These are phyloP conservation scores for Enhydra lutris DNA, from an alignment of 2,113 vertebrate genomes.

Conservation along the genomic window DNA sequence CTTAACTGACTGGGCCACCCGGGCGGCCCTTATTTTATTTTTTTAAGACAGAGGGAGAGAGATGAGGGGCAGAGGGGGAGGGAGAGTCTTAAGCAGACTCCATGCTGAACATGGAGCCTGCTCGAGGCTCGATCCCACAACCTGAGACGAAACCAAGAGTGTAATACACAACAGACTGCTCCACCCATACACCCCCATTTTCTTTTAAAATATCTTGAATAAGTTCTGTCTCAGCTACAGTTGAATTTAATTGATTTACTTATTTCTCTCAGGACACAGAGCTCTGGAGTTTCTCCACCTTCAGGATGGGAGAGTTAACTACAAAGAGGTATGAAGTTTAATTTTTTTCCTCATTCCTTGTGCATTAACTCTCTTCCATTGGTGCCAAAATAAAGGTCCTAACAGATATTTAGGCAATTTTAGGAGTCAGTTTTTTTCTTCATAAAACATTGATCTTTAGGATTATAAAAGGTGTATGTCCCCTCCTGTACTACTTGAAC, in stretches of 20 bases:
- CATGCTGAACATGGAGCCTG: background rate
- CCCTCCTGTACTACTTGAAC: background rate
- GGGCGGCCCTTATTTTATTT: too few species aligned
- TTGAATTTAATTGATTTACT: background rate
- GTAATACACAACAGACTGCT: background rate
- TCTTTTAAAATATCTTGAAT: background rate
- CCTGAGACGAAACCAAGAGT: background rate
- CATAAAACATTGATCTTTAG: background rate
- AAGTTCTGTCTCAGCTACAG: background rate
- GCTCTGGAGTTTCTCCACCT: slow-evolving; percentile 83
- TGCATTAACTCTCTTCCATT: background rate
- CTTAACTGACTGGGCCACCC: too few species aligned
- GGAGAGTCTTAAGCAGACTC: background rate
- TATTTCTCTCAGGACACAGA: slow-evolving; percentile 83
- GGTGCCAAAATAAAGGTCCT: background rate
- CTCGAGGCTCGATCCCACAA: background rate
- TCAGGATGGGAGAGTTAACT: slow-evolving; percentile 76
- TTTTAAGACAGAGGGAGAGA: too few species aligned
- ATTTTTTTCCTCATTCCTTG: background rate
- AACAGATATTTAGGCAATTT: background rate
- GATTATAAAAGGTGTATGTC: background rate
- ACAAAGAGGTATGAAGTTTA: slow-evolving; percentile 79
- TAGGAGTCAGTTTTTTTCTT: background rate
- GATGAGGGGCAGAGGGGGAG: too few species aligned
- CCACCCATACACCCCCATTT: background rate